A percentile compares a stretch with the other conserved stretches of the same genome.
Evolutionary conservation across 2,797 vertebrate genomes (phyloP).

Genomic region (Falco berigora): DNA sequence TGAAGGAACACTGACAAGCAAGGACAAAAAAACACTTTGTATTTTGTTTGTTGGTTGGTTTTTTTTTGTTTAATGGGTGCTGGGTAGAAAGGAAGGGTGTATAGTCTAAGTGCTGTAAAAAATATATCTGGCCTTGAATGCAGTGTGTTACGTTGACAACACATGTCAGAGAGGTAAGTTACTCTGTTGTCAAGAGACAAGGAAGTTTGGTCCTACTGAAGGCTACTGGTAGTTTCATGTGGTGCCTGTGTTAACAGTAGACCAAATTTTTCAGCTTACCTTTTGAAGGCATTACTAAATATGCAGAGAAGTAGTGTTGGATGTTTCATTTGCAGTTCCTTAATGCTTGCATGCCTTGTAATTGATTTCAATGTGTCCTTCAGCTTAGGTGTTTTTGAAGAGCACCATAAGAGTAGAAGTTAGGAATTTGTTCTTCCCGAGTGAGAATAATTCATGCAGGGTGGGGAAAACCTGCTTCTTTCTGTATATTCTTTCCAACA

Average conservation of each 20-base stretch:
- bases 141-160: not conserved
- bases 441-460: not conserved
- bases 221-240: not conserved
- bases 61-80: not conserved
- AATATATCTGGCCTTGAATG: not conserved
- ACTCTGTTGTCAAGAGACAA: not conserved
- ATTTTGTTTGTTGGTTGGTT: no score
- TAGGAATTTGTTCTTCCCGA: not conserved
- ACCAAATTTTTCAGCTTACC: not conserved
- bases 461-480: not conserved
- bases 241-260: not conserved
- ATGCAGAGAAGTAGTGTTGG: not conserved
- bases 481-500: not conserved
- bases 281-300: not conserved
- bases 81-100: not conserved
- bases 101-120: not conserved
- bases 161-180: not conserved
- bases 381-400: accelerated
- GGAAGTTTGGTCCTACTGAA: not conserved
- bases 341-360: not conserved
- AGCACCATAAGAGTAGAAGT: not conserved
- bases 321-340: not conserved
- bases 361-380: not conserved
- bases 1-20: not conserved
- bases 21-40: not conserved